These are phyloP conservation scores for Willisornis vidua DNA, from an alignment of 2,113 vertebrate species.

Conservation along the genomic window DNA sequence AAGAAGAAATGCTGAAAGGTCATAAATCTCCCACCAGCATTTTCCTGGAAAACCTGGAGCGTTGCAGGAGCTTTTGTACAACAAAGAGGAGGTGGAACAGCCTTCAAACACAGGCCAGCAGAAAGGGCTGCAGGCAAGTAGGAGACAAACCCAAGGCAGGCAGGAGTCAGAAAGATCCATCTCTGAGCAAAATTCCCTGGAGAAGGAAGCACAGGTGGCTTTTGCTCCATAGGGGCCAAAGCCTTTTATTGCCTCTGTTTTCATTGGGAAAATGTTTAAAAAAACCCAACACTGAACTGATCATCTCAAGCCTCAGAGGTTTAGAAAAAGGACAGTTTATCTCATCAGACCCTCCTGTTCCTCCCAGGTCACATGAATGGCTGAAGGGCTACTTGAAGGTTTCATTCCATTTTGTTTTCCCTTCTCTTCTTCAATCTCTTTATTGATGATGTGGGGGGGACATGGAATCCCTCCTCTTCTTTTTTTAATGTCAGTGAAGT, in stretches of 20 bases:
- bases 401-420: not conserved
- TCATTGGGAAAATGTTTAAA: not conserved
- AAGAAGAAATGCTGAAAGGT: not conserved
- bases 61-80: not conserved
- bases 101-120: not conserved
- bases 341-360: not conserved
- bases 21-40: not conserved
- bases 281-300: rapidly evolving
- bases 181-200: not conserved
- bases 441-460: not conserved
- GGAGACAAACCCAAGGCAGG: not conserved
- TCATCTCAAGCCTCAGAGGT: not conserved
- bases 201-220: not conserved
- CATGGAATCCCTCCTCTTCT: not conserved
- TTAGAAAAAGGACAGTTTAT: not conserved
- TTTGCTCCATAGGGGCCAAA: not conserved
- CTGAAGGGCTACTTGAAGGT: not conserved
- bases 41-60: not conserved
- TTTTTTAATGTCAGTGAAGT: too few species aligned
- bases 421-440: not conserved
- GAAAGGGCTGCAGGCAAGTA: not conserved
- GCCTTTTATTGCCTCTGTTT: not conserved
- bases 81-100: not conserved
- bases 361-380: not conserved
- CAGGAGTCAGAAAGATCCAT: not conserved